These are phyloP conservation scores for Anoplopoma fimbria DNA, from an alignment of 2,113 vertebrate genomes.

Conservation along the genomic window DNA sequence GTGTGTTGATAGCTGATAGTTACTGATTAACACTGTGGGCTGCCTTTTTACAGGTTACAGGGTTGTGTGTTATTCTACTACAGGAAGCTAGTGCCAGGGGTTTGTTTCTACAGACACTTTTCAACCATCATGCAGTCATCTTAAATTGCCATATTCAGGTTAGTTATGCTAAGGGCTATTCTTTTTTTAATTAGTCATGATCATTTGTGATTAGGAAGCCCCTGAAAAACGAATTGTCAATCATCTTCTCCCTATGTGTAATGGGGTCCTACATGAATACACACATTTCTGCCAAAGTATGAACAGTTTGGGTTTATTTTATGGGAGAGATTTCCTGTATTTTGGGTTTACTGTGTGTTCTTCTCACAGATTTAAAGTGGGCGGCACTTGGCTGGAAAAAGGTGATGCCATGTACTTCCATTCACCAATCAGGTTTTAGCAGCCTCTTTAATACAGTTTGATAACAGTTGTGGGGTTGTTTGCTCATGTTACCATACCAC, in stretches of 20 bases:
- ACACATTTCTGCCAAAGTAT: neutral
- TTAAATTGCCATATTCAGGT: neutral
- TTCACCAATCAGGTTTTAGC: too few relatives aligned
- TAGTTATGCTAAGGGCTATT: neutral
- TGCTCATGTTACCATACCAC: too few relatives aligned
- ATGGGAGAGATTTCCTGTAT: neutral
- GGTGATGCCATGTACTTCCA: too few relatives aligned
- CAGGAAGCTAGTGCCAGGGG: neutral
- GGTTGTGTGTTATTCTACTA: constrained; percentile 3
- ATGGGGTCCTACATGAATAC: neutral
- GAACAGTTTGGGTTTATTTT: neutral
- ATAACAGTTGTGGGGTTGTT: too few relatives aligned
- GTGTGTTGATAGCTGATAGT: constrained; percentile 19
- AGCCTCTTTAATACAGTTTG: too few relatives aligned
- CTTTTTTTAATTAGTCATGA: neutral
- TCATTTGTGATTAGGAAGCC: neutral
- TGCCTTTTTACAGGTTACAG: neutral
- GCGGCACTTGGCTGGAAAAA: too few relatives aligned
- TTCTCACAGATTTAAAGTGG: too few relatives aligned
- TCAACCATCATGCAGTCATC: constrained; percentile 24
- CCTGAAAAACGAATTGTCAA: neutral
- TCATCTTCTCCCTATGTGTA: neutral
- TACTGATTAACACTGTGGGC: constrained; percentile 56
- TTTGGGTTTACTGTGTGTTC: too few relatives aligned
- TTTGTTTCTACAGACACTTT: neutral